These are phyloP conservation scores for Vireo altiloquus DNA, from an alignment of 2,113 vertebrate genomes.

Conservation along the genomic window DNA sequence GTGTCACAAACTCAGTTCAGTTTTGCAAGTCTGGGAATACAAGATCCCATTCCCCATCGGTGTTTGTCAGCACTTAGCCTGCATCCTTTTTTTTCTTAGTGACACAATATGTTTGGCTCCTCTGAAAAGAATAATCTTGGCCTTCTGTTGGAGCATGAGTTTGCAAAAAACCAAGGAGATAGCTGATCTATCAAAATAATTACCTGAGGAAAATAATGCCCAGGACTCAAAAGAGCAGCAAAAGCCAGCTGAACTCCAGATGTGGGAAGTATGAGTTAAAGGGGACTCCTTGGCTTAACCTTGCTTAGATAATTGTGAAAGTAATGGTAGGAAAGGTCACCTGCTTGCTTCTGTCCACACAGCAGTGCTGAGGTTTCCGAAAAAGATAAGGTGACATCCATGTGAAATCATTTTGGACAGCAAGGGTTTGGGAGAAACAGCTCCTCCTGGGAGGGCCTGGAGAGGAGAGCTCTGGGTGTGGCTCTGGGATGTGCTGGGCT, in stretches of 20 bases:
- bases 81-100: background rate
- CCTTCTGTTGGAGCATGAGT: background rate
- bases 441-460: background rate
- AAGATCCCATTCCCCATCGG: rapidly evolving
- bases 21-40: background rate
- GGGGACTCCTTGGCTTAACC: background rate
- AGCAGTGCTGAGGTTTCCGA: background rate
- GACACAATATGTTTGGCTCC: background rate
- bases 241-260: background rate
- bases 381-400: background rate
- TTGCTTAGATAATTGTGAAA: background rate
- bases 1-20: background rate
- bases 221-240: background rate
- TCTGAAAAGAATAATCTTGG: background rate
- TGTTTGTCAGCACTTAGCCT: background rate
- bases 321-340: background rate
- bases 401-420: background rate
- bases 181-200: background rate
- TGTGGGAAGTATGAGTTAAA: background rate
- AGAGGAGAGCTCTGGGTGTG: background rate
- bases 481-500: background rate
- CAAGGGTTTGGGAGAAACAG: background rate
- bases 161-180: background rate
- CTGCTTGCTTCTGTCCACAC: background rate
- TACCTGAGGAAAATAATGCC: background rate